Evolutionary conservation across 2,797 vertebrate genomes (phyloP), one percentile per base, ranked within the genome.

Genomic region (Falco peregrinus): DNA sequence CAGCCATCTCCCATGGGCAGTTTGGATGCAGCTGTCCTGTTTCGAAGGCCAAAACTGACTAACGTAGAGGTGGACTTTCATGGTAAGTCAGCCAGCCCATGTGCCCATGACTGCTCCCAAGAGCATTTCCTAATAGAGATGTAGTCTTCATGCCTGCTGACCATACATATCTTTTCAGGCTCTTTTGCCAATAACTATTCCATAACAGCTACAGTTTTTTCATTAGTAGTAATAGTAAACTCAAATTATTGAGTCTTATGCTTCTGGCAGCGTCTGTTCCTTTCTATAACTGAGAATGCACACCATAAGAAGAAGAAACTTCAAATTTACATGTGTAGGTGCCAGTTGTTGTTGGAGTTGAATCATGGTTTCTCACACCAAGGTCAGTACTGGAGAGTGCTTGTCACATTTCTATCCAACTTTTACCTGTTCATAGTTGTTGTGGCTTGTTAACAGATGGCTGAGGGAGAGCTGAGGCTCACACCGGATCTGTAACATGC

Each of bases 1-100:
- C 2, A 2, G 17, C 54, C 12, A 8, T 28, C 54, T 86, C 33
- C 48, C 2, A 1, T 25, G 39, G 15, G 7, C 2, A 9, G 10
- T 48, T 89, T 70, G 73, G 61, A 35, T 53, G 53, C 56, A 51
- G 29, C 41, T 8, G 2, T 71, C 74, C 22, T 0, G 0, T 69
- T 91, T 70, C 60, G 48, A 68, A 57, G 20, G 17, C 47, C 5
- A 11, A 20, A 73, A 29, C 82, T 85, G n/a, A 31, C 60, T 56
- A 29, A 56, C 2, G 31, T 59, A 63, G 39, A 56, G 56, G 56
- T n/a, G 33, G 35, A 37, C 48, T 80, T 68, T 51, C 18, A 33
- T 61, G 6, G 0, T 50, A 57, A 3, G 4, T 54, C 70, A 87
- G 57, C 54, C 37, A 43, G 50, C 45, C 45, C 53, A 9, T 6